phyloP scores from a whole-genome alignment of 2,113 vertebrate genomes.

The Agelaius tricolor region DNA sequence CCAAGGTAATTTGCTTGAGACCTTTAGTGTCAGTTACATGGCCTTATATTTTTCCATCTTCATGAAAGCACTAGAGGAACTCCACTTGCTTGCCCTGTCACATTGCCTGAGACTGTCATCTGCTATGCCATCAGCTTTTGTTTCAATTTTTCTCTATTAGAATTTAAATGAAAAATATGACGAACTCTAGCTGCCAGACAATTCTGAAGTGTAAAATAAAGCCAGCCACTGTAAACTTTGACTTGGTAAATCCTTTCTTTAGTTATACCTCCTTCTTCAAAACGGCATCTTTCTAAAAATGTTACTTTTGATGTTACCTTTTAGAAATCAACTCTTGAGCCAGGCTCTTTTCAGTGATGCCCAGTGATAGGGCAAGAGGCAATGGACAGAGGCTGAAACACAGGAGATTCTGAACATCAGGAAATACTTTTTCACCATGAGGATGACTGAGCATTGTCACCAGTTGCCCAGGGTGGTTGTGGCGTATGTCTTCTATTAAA shows the following conservation, averaged over 20 bases:
- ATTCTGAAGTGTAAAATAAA: not conserved
- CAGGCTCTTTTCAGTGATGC: not conserved
- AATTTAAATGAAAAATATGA: not conserved
- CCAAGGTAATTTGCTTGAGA: not conserved
- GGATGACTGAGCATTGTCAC: not conserved
- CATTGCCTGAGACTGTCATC: not conserved
- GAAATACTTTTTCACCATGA: not conserved
- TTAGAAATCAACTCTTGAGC: too few relatives aligned
- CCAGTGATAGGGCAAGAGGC: not conserved
- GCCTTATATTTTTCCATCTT: not conserved
- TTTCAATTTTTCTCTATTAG: not conserved
- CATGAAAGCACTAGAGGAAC: not conserved
- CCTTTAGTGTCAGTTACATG: not conserved
- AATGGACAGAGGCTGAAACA: not conserved
- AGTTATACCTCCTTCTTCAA: not conserved
- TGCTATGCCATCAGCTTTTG: not conserved
- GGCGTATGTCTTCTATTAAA: rapidly evolving
- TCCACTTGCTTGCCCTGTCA: not conserved
- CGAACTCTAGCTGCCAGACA: not conserved
- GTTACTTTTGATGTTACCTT: too few relatives aligned
- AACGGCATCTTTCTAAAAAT: not conserved
- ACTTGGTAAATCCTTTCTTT: not conserved
- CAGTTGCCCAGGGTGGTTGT: not conserved
- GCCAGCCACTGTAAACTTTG: not conserved
- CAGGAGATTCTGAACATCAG: not conserved